Conservation (phyloP, 2,113 vertebrate genomes). For the Cinclus cinclus region DNA sequence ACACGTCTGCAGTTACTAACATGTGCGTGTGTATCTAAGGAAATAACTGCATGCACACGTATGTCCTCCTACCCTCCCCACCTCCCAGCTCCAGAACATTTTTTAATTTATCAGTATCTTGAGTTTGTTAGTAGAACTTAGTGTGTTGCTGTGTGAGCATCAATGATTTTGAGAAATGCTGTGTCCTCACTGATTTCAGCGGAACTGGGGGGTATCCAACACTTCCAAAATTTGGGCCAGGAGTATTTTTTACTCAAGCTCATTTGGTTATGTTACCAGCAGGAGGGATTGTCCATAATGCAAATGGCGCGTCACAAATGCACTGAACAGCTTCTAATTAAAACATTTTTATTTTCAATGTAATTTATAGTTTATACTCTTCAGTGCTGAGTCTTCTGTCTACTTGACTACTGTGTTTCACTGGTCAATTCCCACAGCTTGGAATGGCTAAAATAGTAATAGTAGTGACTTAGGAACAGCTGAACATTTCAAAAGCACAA, state of each 20-base stretch:
- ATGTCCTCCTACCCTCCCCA: not conserved
- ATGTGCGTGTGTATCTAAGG: not conserved
- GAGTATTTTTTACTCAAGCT: conserved; percentile 19
- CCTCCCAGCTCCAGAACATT: not conserved
- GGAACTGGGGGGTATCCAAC: not conserved
- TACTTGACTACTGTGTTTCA: conserved; percentile 57
- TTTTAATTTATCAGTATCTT: conserved; percentile 53
- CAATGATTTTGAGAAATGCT: conserved; percentile 29
- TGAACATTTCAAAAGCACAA: conserved; percentile 38
- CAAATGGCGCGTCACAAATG: not conserved
- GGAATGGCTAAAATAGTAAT: not conserved
- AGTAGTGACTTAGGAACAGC: conserved; percentile 14
- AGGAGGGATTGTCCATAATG: not conserved
- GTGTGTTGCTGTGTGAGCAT: conserved; percentile 68
- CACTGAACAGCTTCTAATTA: conserved; percentile 63
- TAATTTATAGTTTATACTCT: conserved; percentile 25
- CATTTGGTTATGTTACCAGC: conserved; percentile 30
- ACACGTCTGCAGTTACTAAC: conserved; percentile 17
- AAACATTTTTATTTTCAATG: conserved; percentile 33
- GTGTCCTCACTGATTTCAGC: conserved; percentile 21
- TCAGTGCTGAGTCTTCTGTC: conserved; percentile 56
- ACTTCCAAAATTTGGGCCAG: not conserved
- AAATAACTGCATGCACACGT: not conserved
- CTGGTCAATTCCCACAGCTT: conserved; percentile 13
- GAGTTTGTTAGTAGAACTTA: conserved; percentile 51